These are phyloP conservation scores for Portevinia maculata DNA, from an alignment of 2,888 invertebrate genomes.

Conservation along the genomic window DNA sequence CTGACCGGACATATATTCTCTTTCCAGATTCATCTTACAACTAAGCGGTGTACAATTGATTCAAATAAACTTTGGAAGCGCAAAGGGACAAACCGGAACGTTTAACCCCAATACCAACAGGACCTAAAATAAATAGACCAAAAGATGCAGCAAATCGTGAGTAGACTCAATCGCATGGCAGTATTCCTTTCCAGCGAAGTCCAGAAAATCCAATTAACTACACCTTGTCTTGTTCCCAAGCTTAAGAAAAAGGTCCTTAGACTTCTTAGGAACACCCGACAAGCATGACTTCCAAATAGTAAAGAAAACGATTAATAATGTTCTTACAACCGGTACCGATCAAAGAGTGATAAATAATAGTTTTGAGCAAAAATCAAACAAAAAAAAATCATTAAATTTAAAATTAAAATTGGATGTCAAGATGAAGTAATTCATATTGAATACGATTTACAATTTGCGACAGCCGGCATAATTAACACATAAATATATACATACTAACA, in stretches of 20 bases:
- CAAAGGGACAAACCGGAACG: conserved; percentile 28
- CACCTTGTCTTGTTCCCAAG: conserved; percentile 14
- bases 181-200: conserved; percentile 4
- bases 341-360: conserved; percentile 1
- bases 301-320: neutral
- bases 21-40: no score
- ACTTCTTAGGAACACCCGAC: neutral
- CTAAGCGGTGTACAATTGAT: no score
- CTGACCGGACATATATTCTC: no score
- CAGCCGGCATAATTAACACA: conserved; percentile 54
- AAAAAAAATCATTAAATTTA: conserved; percentile 16
- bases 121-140: neutral
- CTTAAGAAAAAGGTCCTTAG: conserved; percentile 16
- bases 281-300: neutral
- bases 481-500: no score
- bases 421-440: conserved; percentile 59
- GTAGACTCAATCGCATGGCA: neutral
- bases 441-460: neutral
- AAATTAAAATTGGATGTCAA: conserved; percentile 54
- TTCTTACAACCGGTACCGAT: neutral
- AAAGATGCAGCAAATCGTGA: neutral
- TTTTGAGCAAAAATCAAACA: conserved; percentile 39
- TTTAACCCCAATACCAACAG: conserved; percentile 16
- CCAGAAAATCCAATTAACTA: neutral
- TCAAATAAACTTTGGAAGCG: neutral